Evolutionary conservation across 1,140 invertebrate species (phyloP).

Genomic region (Drosophila kikkawai): DNA sequence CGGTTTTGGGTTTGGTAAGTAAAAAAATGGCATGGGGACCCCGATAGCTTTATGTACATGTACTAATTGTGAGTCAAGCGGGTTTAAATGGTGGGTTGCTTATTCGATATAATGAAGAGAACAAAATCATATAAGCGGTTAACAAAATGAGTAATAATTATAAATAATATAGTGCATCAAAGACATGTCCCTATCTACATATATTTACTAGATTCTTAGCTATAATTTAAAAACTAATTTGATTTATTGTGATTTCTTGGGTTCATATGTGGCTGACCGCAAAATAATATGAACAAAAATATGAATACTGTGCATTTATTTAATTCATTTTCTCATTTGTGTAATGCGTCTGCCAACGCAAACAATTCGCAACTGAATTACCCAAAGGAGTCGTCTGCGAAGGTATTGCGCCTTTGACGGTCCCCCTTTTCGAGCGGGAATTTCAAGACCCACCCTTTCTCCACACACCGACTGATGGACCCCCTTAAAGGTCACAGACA

Average conservation of each 20-base stretch:
- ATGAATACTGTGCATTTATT: conserved; percentile 28
- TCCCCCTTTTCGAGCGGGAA: conserved; percentile 1
- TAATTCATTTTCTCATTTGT: conserved; percentile 60
- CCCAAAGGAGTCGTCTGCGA: conserved; percentile 60
- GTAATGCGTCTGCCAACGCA: conserved; percentile 64
- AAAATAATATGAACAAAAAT: not conserved
- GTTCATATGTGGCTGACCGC: conserved; percentile 7
- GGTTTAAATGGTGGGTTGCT: not conserved
- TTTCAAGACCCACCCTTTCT: not conserved
- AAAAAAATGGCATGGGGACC: conserved; percentile 45
- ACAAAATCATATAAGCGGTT: too few relatives aligned
- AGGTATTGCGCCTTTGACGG: conserved; percentile 41
- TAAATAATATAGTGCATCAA: not conserved
- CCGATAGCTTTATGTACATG: conserved; percentile 17
- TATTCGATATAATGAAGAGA: not conserved
- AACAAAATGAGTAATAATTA: not conserved
- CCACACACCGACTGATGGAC: not conserved
- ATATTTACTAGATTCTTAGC: not conserved
- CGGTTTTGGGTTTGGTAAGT: conserved; percentile 5
- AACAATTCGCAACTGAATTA: conserved; percentile 49
- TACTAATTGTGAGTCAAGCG: conserved; percentile 37
- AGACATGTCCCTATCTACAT: too few relatives aligned
- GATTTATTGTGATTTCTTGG: not conserved
- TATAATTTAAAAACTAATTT: not conserved
- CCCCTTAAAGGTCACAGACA: conserved; percentile 73